A percentile compares a stretch with the other conserved stretches of the same genome.
Evolutionary conservation across 2,888 invertebrate genomes (phyloP).

Genomic region (Temnothorax rugatulus): DNA sequence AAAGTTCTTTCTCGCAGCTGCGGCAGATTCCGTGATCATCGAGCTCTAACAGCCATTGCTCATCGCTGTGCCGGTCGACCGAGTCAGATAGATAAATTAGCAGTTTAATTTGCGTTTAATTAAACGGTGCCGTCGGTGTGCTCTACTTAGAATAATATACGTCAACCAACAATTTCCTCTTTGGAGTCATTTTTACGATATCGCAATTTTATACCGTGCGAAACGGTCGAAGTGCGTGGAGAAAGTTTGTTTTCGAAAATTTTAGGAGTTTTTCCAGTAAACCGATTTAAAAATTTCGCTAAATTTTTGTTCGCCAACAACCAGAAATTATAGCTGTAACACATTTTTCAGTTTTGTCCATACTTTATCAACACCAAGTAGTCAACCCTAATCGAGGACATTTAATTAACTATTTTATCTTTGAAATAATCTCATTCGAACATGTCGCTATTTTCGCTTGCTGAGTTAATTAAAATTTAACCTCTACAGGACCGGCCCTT

Average conservation of each 20-base stretch:
- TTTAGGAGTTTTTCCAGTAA: background rate
- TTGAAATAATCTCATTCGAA: background rate
- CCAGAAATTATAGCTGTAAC: background rate
- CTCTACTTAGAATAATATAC: conserved; percentile 50
- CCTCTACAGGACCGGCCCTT: no score
- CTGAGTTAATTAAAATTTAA: background rate
- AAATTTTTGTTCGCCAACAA: background rate
- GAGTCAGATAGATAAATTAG: conserved; percentile 71
- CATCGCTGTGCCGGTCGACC: conserved; percentile 55
- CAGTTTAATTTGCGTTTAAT: conserved; percentile 77
- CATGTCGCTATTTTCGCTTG: background rate
- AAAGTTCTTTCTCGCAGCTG: conserved; percentile 71
- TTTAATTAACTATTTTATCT: conserved; percentile 31
- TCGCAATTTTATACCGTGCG: background rate
- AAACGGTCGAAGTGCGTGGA: background rate
- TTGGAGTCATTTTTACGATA: conserved; percentile 12
- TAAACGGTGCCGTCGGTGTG: conserved; percentile 58
- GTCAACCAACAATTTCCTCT: background rate
- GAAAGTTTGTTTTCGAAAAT: background rate
- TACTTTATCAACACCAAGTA: conserved; percentile 29
- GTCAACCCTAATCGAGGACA: background rate
- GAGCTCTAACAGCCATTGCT: conserved; percentile 62
- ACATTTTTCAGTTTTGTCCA: background rate
- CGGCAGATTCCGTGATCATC: conserved; percentile 64
- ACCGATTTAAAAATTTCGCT: background rate